Percentiles rank a stretch among this genome's conserved stretches.
Evolutionary conservation across 2,113 vertebrate species (phyloP).

Genomic region (Mustelus asterias): DNA sequence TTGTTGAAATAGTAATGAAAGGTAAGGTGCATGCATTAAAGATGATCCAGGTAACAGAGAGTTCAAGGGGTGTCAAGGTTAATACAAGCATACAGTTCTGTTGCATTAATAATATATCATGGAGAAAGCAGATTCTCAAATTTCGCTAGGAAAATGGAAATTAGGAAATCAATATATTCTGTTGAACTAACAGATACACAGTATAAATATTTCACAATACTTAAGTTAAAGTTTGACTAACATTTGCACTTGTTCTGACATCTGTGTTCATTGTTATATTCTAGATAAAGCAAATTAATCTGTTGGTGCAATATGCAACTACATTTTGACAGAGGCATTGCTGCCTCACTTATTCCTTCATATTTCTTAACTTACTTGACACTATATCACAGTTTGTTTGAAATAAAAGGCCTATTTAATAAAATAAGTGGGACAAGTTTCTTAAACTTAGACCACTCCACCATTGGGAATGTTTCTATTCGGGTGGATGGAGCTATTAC

Average conservation of each 20-base stretch:
- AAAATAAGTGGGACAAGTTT: background rate
- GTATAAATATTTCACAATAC: background rate
- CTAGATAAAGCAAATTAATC: background rate
- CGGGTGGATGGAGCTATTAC: no score
- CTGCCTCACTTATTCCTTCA: background rate
- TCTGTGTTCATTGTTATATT: background rate
- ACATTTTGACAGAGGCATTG: background rate
- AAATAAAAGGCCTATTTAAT: background rate
- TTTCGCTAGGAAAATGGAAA: slow-evolving; percentile 14
- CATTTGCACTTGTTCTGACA: background rate
- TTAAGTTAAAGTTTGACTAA: background rate
- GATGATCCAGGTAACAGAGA: background rate
- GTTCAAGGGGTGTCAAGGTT: background rate
- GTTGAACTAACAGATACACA: background rate
- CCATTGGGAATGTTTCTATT: background rate
- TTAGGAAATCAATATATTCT: background rate
- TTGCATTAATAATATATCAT: background rate
- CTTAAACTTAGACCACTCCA: background rate
- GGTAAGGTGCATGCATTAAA: background rate
- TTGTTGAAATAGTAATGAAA: background rate
- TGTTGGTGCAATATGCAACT: background rate
- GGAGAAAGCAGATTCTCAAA: background rate
- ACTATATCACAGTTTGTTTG: background rate
- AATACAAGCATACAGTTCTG: background rate
- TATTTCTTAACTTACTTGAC: background rate